Conservation (phyloP, 2,113 vertebrate genomes). For the Raja brachyura region DNA sequence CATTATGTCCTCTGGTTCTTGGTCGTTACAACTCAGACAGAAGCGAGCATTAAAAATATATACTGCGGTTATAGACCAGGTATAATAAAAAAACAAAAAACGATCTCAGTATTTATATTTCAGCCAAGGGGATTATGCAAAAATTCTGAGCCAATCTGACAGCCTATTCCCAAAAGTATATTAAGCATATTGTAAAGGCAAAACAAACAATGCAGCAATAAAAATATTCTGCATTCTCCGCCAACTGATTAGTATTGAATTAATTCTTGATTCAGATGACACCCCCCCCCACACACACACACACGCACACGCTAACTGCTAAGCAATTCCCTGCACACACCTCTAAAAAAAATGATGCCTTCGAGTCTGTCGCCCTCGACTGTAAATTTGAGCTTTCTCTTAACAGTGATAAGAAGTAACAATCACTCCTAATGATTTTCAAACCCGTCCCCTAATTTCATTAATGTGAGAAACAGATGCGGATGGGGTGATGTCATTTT, state of each 20-base stretch:
- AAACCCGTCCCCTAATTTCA: slow-evolving; percentile 68
- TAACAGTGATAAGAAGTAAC: slow-evolving; percentile 70
- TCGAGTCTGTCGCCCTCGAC: slow-evolving; percentile 54
- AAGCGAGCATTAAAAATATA: background rate
- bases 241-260: slow-evolving; percentile 28
- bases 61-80: background rate
- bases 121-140: background rate
- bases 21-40: background rate
- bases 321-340: slow-evolving; percentile 51
- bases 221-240: background rate
- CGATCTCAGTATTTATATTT: background rate
- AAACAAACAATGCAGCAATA: background rate
- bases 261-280: slow-evolving; percentile 28
- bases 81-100: background rate
- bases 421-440: slow-evolving; percentile 73
- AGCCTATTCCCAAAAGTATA: background rate
- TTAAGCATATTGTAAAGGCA: too few relatives aligned
- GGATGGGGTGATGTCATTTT: slow-evolving; percentile 68
- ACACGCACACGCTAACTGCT: background rate
- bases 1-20: too few relatives aligned
- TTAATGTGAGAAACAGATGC: slow-evolving; percentile 65
- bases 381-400: slow-evolving; percentile 73
- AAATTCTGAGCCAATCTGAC: background rate
- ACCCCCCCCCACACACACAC: background rate
- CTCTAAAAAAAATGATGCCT: slow-evolving; percentile 67